Percentiles rank a stretch among this genome's conserved stretches.
phyloP scores from a whole-genome alignment of 64 coral and sea anemone genomes.

The Montipora foliosa region DNA sequence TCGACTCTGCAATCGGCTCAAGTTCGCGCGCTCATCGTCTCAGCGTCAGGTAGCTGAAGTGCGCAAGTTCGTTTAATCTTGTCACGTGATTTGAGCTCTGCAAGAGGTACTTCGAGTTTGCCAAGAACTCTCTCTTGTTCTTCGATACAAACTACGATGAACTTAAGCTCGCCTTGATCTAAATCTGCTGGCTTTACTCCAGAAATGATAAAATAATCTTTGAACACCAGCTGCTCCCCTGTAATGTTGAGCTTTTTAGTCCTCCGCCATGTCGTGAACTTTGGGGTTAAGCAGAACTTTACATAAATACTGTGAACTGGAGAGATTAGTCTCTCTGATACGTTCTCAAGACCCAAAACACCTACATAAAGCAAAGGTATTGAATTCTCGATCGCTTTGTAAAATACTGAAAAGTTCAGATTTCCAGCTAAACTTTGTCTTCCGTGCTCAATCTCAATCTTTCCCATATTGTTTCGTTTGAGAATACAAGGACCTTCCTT shows the following conservation, averaged over 20 bases:
- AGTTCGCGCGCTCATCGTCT: too few species aligned
- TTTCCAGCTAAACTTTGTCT: not conserved
- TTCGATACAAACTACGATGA: conserved; percentile 21
- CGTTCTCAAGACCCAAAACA: conserved; percentile 20
- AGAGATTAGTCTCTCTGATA: not conserved
- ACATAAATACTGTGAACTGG: not conserved
- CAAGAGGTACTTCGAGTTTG: conserved; percentile 5
- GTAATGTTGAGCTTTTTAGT: conserved; percentile 16
- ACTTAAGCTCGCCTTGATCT: not conserved
- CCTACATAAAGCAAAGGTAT: conserved; percentile 55
- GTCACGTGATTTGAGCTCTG: conserved; percentile 52
- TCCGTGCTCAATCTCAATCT: not conserved
- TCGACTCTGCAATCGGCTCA: not conserved
- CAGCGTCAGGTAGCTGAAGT: not conserved
- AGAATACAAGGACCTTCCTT: not conserved
- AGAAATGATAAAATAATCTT: conserved; percentile 37
- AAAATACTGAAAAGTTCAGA: conserved; percentile 60
- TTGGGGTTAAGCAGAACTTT: conserved; percentile 12
- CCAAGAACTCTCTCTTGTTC: conserved; percentile 1
- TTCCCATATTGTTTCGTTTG: not conserved
- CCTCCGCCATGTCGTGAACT: conserved; percentile 35
- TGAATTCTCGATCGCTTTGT: not conserved
- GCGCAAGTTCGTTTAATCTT: conserved; percentile 55
- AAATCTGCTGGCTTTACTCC: conserved; percentile 28
- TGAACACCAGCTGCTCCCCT: not conserved